Evolutionary conservation across 2,888 invertebrate species (phyloP).

Genomic region (Nudaria mundana): DNA sequence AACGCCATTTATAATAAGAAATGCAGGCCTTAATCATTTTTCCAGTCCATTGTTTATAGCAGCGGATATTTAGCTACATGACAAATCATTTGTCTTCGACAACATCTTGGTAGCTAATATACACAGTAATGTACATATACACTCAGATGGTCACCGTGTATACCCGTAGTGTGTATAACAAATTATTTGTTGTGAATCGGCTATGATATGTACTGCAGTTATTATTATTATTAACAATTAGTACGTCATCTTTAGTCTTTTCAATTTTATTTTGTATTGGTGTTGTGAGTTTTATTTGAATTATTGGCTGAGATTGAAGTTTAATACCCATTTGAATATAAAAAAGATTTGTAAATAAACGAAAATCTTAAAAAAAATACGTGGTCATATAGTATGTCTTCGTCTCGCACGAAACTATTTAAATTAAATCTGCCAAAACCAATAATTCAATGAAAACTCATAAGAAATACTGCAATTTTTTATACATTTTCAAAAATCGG

Average conservation of each 20-base stretch:
- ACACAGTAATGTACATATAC: no score
- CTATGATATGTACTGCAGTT: conserved; percentile 68
- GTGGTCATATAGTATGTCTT: not conserved
- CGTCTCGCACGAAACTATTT: no score
- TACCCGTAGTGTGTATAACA: not conserved
- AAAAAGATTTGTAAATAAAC: not conserved
- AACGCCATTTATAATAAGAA: no score
- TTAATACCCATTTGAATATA: no score
- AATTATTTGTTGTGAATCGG: conserved; percentile 24
- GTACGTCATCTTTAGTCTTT: conserved; percentile 60
- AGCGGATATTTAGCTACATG: no score
- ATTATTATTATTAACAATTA: conserved; percentile 50
- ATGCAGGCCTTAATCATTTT: no score
- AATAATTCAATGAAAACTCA: not conserved
- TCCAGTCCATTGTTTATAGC: no score
- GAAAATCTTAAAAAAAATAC: not conserved
- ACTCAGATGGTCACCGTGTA: not conserved
- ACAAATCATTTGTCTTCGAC: no score
- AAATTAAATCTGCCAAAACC: not conserved
- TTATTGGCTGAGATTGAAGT: conserved; percentile 1
- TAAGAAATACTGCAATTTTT: not conserved
- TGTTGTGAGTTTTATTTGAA: not conserved
- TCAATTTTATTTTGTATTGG: conserved; percentile 11
- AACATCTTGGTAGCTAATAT: no score
- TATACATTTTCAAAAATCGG: conserved; percentile 14